A percentile compares a stretch with the other conserved stretches of the same genome.
Evolutionary conservation across 2,797 vertebrate genomes (phyloP).

Genomic region (Alca torda): DNA sequence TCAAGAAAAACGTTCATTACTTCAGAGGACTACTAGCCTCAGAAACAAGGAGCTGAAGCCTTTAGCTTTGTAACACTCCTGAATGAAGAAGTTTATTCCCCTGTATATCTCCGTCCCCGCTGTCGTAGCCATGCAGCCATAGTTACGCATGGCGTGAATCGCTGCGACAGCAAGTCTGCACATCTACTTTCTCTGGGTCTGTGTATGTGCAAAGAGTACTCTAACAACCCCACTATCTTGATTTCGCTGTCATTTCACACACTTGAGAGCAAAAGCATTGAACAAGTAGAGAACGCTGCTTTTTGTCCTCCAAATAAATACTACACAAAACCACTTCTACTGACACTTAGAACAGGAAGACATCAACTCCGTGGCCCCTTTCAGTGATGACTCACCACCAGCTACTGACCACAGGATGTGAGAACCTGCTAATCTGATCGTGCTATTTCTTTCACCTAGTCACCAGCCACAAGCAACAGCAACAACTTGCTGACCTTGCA

Average conservation of each 20-base stretch:
- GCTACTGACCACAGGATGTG: neutral
- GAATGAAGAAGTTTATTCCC: neutral
- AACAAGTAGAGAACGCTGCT: neutral
- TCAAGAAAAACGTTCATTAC: neutral
- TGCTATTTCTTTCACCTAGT: neutral
- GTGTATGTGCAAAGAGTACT: neutral
- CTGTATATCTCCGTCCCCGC: neutral
- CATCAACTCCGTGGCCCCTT: neutral
- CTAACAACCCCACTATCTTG: neutral
- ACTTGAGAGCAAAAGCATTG: neutral
- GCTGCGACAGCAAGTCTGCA: neutral
- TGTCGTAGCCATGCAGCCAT: neutral
- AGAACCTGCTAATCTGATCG: neutral
- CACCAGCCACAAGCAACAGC: neutral
- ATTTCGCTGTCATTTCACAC: neutral
- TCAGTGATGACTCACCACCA: neutral
- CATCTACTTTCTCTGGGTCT: neutral
- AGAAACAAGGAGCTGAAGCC: neutral
- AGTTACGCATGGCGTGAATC: neutral
- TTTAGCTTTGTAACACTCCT: neutral
- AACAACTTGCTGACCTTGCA: constrained; percentile 5
- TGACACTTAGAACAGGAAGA: neutral
- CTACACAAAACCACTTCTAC: neutral
- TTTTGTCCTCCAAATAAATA: neutral
- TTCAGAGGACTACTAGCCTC: neutral